A percentile compares a stretch with the other conserved stretches of the same genome.
These are phyloP conservation scores for Thamnophis sirtalis DNA, from an alignment of 2,113 vertebrate species.

Conservation along the genomic window DNA sequence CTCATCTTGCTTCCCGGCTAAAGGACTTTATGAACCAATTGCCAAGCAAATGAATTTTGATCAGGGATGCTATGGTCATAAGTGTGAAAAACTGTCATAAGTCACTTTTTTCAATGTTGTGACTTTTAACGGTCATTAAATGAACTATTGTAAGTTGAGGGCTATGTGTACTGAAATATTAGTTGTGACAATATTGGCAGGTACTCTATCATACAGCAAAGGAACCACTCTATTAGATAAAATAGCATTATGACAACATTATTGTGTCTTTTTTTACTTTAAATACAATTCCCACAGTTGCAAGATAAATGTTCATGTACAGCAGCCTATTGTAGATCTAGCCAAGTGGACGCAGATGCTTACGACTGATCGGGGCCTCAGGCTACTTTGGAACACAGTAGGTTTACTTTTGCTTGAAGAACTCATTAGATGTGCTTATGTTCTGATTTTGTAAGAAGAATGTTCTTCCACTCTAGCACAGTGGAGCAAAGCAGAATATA, in stretches of 20 bases:
- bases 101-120: background rate
- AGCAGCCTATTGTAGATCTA: background rate
- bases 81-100: background rate
- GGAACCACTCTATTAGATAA: background rate
- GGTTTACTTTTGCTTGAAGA: background rate
- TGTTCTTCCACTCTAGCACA: background rate
- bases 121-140: background rate
- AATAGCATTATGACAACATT: background rate
- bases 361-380: background rate
- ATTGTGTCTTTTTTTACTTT: background rate
- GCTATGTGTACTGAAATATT: background rate
- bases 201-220: background rate
- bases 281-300: background rate
- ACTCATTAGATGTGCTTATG: background rate
- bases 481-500: background rate
- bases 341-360: background rate
- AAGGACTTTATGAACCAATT: background rate
- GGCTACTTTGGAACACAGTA: background rate
- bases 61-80: background rate
- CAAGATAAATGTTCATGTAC: background rate
- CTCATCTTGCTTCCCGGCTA: background rate
- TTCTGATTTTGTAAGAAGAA: background rate
- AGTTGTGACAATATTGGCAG: background rate
- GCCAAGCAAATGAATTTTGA: background rate
- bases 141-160: background rate